Base-by-base conservation (phyloP, 2,888 invertebrate genomes). In the Embidobia sp. region DNA sequence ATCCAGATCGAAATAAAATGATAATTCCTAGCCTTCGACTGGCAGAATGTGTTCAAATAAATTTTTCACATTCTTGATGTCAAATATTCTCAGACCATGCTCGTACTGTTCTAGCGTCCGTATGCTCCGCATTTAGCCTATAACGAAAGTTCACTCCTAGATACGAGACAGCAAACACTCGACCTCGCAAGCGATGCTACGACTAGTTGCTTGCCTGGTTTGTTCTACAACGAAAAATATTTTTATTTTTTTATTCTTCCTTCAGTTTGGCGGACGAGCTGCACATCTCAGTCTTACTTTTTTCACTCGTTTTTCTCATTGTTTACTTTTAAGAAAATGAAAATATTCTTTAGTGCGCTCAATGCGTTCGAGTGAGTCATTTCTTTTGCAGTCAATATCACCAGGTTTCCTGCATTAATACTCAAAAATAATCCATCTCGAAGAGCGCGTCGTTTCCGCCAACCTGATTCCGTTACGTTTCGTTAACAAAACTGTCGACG, bases 171-270 rank as follows among this genome's bases (percentile, higher is more conserved):
- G 35, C 35, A 57, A 40, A 10, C 44, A 63, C 72, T 63, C 63
- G 51, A 63, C 72, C 51, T 63, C 35, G 55, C 66, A 74, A 66
- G 44, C 53, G 40, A 61, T 63, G 53, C 67, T 53, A 74, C 53
- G 66, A 67, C 74, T 66, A 49, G 66, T 67, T 67, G 66, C 74
- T 64, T 63, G 57, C 49, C 61, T 55, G 55, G 66, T 67, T 75
- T 63, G 74, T 75, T 75, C 61, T 27, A 19, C 46, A 55, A 75
- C 35, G 18, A 53, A 33, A 55, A 57, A 37, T 42, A 61, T 63
- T 66, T 72, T 75, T 53, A 27, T 74, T 6, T 22, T 22, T 22
- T 66, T 66, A 55, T 61, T 61, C 53, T 61, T 42, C 35, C 42
- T 53, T 37, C 15, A 33, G 44, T 67, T 27, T 26, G 19, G 3